These are phyloP conservation scores for Strigamia crassipes DNA, from an alignment of 2,888 invertebrate genomes.

Conservation along the genomic window DNA sequence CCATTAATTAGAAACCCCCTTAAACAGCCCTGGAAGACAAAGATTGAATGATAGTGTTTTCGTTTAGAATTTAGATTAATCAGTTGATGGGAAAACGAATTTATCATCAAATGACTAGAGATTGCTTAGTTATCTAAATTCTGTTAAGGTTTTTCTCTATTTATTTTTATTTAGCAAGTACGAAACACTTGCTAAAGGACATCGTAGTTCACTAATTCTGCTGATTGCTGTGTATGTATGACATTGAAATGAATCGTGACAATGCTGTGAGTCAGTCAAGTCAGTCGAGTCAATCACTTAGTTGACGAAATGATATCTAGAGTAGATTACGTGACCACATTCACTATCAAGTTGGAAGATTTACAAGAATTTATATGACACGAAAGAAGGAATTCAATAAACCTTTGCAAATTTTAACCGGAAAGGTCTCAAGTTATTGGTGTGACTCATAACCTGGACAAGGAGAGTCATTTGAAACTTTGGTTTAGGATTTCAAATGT, in stretches of 20 bases:
- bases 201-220: too few relatives aligned
- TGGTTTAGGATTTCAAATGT: background rate
- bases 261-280: background rate
- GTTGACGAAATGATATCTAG: background rate
- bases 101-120: too few relatives aligned
- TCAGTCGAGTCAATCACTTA: background rate
- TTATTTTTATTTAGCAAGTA: too few relatives aligned
- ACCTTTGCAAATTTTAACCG: background rate
- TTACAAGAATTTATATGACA: background rate
- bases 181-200: too few relatives aligned
- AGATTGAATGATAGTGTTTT: too few relatives aligned
- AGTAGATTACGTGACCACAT: background rate
- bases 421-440: background rate
- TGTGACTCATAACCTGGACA: background rate
- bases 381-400: background rate
- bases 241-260: background rate
- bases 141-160: too few relatives aligned
- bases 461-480: background rate
- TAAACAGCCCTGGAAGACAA: too few relatives aligned
- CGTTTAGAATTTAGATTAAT: too few relatives aligned
- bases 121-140: too few relatives aligned
- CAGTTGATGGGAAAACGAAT: too few relatives aligned
- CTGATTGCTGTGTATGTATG: too few relatives aligned
- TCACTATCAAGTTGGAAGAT: background rate
- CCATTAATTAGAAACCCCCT: too few relatives aligned